These are phyloP conservation scores for Drosophila subobscura DNA, from an alignment of 1,140 invertebrate genomes.

Conservation along the genomic window DNA sequence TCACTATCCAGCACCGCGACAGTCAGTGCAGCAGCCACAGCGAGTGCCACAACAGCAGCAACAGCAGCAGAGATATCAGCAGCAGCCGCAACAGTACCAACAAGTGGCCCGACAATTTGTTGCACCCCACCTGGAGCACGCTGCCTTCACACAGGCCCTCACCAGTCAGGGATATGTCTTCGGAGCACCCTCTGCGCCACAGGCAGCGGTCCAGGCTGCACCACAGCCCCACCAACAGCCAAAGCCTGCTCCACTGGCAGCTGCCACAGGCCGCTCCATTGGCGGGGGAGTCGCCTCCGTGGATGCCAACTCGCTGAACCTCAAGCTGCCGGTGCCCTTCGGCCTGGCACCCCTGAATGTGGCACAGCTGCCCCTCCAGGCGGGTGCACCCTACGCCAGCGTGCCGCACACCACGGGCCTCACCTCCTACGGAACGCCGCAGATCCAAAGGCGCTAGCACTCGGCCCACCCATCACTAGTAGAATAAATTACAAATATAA, in stretches of 20 bases:
- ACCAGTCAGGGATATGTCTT: slow-evolving; percentile 72
- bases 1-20: slow-evolving; percentile 63
- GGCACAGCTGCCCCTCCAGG: slow-evolving; percentile 70
- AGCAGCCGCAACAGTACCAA: slow-evolving; percentile 25
- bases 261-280: slow-evolving; percentile 37
- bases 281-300: not conserved
- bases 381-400: slow-evolving; percentile 69
- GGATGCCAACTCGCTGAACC: slow-evolving; percentile 66
- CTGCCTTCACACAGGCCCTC: slow-evolving; percentile 72
- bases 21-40: slow-evolving; percentile 5
- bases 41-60: slow-evolving; percentile 2
- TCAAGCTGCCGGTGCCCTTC: slow-evolving; percentile 74
- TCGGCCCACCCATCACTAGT: not conserved
- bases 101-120: slow-evolving; percentile 57
- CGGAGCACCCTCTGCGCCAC: slow-evolving; percentile 34
- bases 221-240: slow-evolving; percentile 13
- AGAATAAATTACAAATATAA: slow-evolving; percentile 17
- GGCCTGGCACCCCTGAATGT: slow-evolving; percentile 73
- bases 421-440: slow-evolving; percentile 74
- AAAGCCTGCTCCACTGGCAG: slow-evolving; percentile 5
- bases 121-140: slow-evolving; percentile 70
- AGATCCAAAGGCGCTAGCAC: slow-evolving; percentile 65
- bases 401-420: slow-evolving; percentile 67
- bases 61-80: slow-evolving; percentile 31
- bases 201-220: slow-evolving; percentile 21